Base-by-base conservation (phyloP, 2,113 vertebrate species). In the Melanotaenia duboulayi region DNA sequence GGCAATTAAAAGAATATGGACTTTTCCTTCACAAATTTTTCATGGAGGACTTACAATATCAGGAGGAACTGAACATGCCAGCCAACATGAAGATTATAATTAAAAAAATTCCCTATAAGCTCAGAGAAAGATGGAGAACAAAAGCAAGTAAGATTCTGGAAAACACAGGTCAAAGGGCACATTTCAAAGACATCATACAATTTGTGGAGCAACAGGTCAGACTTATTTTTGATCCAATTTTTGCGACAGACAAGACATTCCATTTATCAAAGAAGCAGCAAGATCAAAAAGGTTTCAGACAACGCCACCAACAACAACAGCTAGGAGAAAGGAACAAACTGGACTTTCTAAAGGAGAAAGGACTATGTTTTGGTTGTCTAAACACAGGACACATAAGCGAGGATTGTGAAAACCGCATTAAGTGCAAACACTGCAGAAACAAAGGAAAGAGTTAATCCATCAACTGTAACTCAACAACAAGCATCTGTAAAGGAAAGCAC, bases 71-170 rank as follows among this genome's bases (percentile, higher is more conserved):
- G 20, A 63, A 24, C 59, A 62, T 61, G 23, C 40, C 42, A 28
- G 39, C 59, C 24, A 28, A 46, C 40, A 61, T 46, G 40, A 46
- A 25, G 40, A 60, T 24, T 17, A 19, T 0, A 4, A 40, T 60
- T 42, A n/a, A 7, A 39, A 60, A 60, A 35, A 40, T 60, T 24
- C n/a, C n/a, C n/a, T n/a, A n/a, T n/a, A n/a, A n/a, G n/a, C n/a
- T n/a, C n/a, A n/a, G n/a, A n/a, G n/a, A 60, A 7, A 60, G 40
- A 17, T 60, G 57, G 37, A 60, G 57, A 60, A 11, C 40, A 44
- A 61, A 61, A 14, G 42, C 59, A 28, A 44, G 44, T 40, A 23
- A 46, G 23, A 46, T 61, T 44, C 22, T 44, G 1, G 59, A 46
- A 40, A 46, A 23, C 22, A 46, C 40, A 24, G 23, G 42, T 23